Base-by-base conservation (phyloP, 2,888 invertebrate species). In the Esperia sulphurella region DNA sequence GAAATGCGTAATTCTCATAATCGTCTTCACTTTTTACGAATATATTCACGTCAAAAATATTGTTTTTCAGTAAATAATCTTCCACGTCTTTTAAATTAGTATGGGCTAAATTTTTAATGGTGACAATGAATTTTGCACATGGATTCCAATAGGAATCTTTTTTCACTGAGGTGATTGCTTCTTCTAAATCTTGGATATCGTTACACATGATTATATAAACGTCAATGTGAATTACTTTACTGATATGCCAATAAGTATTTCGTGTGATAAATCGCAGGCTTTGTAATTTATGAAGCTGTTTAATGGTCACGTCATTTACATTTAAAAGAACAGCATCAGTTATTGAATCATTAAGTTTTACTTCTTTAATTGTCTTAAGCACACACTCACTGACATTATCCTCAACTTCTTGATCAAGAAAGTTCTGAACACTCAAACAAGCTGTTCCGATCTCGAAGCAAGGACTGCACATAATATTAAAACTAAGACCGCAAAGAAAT, bases 141-240 rank as follows among this genome's bases (percentile, higher is more conserved):
- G 71, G 68, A 48, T 67, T 70, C 68, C 74, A 78, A 38, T 59
- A 64, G 10, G 10, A 33, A 40, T 71, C 69, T 5, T 52, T 45
- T 49, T 49, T 58, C 3, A 59, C 45, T 30, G 50, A 31, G 8
- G 51, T 40, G 10, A 77, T 47, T 1, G 59, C 65, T 1, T 39
- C 33, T 48, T 48, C 14, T n/a, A 74, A 55, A 37, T 68, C 65
- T 14, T 53, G 21, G 21, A 55, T 62, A 54, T 65, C 43, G n/a
- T 51, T 21, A 48, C 56, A 55, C 40, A 55, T 57, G 8, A 67
- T 58, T 4, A 77, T 49, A 43, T 72, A 71, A 29, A 64, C 51
- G 4, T 52, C n/a, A 46, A 61, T 63, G 10, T 41, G 46, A 6
- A 63, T 14, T 14, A 46, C 21, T 21, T 21, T 55, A 13, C 61